A percentile compares a stretch with the other conserved stretches of the same genome.
phyloP scores from a whole-genome alignment of 2,888 invertebrate species.

The Gasteruption jaculator region DNA sequence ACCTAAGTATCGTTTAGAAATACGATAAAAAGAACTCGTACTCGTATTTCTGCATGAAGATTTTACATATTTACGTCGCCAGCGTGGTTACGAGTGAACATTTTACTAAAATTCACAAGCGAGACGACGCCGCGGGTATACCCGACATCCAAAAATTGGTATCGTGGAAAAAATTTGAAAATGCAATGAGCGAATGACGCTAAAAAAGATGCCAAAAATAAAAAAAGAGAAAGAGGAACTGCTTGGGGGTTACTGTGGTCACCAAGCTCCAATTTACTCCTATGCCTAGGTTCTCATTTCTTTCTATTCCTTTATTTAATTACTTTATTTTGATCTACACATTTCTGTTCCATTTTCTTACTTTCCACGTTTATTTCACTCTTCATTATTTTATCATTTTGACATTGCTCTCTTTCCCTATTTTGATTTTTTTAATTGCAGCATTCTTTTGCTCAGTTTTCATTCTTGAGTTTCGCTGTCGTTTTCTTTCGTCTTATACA shows the following conservation, averaged over 20 bases:
- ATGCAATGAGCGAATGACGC: conserved; percentile 26
- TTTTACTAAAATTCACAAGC: no score
- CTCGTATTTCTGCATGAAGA: no score
- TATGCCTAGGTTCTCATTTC: conserved; percentile 14
- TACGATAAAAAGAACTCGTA: no score
- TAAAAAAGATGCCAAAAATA: no score
- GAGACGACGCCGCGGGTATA: no score
- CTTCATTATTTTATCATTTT: conserved; percentile 24
- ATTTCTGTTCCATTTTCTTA: neutral
- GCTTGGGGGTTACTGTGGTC: conserved; percentile 50
- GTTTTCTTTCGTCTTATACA: conserved; percentile 20
- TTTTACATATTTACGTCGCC: no score
- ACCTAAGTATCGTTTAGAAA: no score
- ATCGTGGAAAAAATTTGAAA: conserved; percentile 19
- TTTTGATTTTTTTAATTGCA: conserved; percentile 27
- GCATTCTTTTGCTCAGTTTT: conserved; percentile 27
- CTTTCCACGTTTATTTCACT: conserved; percentile 20
- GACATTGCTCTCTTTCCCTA: conserved; percentile 23
- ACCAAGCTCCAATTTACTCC: conserved; percentile 46
- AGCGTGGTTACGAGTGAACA: no score
- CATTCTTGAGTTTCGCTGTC: conserved; percentile 15
- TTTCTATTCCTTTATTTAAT: conserved; percentile 11
- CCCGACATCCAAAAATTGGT: conserved; percentile 17
- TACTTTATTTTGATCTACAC: conserved; percentile 7
- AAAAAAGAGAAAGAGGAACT: no score